Conservation (phyloP, 2,797 vertebrate genomes). For the Acomys russatus region DNA sequence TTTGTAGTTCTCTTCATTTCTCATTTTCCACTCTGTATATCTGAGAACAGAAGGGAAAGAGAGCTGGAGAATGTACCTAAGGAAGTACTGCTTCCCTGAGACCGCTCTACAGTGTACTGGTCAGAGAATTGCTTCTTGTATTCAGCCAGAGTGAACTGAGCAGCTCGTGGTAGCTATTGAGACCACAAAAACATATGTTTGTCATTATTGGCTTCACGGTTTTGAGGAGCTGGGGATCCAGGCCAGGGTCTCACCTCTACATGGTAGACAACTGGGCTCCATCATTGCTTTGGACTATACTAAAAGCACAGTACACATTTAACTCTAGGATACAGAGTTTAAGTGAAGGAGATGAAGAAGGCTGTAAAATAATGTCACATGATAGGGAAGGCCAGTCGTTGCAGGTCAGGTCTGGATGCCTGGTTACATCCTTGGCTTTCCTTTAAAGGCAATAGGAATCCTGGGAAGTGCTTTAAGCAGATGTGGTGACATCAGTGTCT, state of each 20-base stretch:
- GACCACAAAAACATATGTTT: neutral
- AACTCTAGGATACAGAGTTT: neutral
- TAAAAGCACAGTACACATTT: neutral
- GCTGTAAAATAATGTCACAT: neutral
- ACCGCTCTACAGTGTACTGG: fast-evolving
- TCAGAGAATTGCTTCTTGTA: neutral
- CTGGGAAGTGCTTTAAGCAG: neutral
- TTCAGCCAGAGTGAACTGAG: neutral
- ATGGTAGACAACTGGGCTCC: neutral
- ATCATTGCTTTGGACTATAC: neutral
- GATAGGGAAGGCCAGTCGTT: neutral
- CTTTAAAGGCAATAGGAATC: neutral
- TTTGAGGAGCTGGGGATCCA: neutral
- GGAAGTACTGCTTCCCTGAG: fast-evolving
- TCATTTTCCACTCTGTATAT: neutral
- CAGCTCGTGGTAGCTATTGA: neutral
- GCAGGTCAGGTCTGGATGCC: neutral
- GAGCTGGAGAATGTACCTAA: fast-evolving
- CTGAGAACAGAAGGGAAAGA: neutral
- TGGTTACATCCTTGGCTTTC: neutral
- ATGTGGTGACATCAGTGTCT: neutral
- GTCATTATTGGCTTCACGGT: neutral
- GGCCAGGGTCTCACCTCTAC: neutral
- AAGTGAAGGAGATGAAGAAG: neutral
- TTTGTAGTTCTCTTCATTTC: neutral